Conservation (phyloP, 1,140 invertebrate species). For the Cataglyphis hispanica region DNA sequence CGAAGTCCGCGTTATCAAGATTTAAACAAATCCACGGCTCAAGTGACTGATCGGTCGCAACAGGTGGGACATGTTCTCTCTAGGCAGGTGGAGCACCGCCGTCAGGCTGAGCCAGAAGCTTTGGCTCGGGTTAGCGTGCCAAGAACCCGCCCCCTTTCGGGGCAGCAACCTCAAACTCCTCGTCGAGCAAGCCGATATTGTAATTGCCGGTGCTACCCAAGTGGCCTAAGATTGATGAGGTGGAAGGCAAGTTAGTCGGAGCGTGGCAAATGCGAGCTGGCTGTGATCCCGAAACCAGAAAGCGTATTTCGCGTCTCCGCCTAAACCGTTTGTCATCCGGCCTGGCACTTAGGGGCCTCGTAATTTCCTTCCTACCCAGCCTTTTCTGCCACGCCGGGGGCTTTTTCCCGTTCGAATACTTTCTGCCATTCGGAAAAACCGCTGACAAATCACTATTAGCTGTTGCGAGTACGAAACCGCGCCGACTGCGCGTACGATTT, state of each 20-base stretch:
- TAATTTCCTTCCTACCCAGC: slow-evolving; percentile 59
- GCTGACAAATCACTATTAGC: slow-evolving; percentile 66
- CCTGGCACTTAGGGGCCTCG: slow-evolving; percentile 41
- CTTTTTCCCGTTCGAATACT: slow-evolving; percentile 57
- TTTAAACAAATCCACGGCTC: slow-evolving; percentile 81
- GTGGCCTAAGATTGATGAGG: slow-evolving; percentile 86
- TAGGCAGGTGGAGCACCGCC: slow-evolving; percentile 78
- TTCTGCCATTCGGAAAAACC: slow-evolving; percentile 53
- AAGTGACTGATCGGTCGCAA: slow-evolving; percentile 84
- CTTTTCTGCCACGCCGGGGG: neutral
- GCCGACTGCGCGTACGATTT: neutral
- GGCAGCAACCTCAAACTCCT: slow-evolving; percentile 83
- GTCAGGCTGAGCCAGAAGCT: slow-evolving; percentile 72
- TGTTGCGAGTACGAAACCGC: slow-evolving; percentile 21
- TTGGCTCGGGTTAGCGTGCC: slow-evolving; percentile 81
- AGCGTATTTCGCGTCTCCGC: slow-evolving; percentile 67
- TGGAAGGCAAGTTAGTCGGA: slow-evolving; percentile 82
- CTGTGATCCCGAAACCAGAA: slow-evolving; percentile 77
- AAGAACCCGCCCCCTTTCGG: slow-evolving; percentile 81
- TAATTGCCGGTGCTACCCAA: slow-evolving; percentile 84
- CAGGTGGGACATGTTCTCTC: slow-evolving; percentile 83
- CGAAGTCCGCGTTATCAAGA: slow-evolving; percentile 80
- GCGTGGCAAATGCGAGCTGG: slow-evolving; percentile 79
- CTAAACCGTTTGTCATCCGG: slow-evolving; percentile 72
- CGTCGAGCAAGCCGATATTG: slow-evolving; percentile 85